Percentiles rank a stretch among this genome's conserved stretches.
Conservation (phyloP, 2,797 vertebrate genomes). For the Leuciscus waleckii region DNA sequence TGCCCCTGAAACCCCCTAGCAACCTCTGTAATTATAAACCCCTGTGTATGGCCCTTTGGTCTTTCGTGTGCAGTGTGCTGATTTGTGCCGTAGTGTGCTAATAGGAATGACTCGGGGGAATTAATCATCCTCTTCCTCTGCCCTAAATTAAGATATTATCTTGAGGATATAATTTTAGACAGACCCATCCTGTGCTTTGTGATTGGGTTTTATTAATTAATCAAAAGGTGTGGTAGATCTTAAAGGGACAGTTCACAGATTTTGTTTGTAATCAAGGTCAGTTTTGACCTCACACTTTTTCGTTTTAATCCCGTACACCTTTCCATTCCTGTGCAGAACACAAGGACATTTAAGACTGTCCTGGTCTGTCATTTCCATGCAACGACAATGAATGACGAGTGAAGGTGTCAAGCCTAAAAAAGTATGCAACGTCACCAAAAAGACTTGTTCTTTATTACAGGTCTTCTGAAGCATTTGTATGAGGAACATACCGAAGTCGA, state of each 20-base stretch:
- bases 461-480: background rate
- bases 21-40: background rate
- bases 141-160: conserved; percentile 6
- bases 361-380: background rate
- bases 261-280: no score
- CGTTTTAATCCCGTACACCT: no score
- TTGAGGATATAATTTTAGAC: conserved; percentile 10
- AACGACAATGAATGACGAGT: no score
- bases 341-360: background rate
- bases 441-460: background rate
- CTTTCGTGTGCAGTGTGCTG: background rate
- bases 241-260: background rate
- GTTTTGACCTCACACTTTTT: background rate
- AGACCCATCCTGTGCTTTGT: background rate
- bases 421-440: no score
- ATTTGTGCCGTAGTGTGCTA: background rate
- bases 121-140: background rate
- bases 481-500: background rate
- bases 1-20: background rate
- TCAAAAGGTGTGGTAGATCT: background rate
- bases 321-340: background rate
- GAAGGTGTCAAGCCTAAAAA: background rate
- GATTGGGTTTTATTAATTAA: background rate
- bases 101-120: background rate
- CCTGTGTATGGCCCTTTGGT: background rate